Base-by-base conservation (phyloP, 92 coral and sea anemone species). In the Blastomussa wellsi region DNA sequence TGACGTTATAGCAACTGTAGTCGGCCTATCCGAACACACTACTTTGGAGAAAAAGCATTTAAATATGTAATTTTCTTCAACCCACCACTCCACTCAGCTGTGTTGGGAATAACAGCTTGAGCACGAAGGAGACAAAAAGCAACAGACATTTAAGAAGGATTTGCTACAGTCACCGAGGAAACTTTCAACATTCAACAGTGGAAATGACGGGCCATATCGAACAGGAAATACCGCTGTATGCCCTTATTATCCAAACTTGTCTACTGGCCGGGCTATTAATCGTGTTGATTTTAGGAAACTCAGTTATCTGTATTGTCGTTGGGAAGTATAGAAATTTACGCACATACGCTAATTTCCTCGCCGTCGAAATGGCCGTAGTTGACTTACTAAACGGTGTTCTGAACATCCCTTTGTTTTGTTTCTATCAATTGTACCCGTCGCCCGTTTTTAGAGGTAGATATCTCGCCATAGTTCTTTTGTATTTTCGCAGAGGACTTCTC, bases 281-380 rank as follows among this genome's bases (percentile, higher is more conserved):
- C 36, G 84, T 77, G 10, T 48, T 86, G 13, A 16, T 78, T 2
- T 71, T 83, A 35, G 91, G 91, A 39, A 88, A 88, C 80, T 81
- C 80, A 12, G 41, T 79, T 16, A 83, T 83, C 74, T 78, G 81
- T 35, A 48, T 78, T 19, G 73, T 88, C 44, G 71, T 88, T 68
- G 59, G 42, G 60, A 85, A 86, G 28, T 88, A 83, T 62, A 88
- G 57, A 81, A 77, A 77, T 36, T 51, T 88, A 62, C 88, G 88
- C 41, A 88, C 91, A 15, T 78, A 76, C 32, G 91, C 91, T 17
- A 88, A 88, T 44, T 48, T 88, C 78, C 59, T 88, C 24, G 91
- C 84, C 2, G 91, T 70, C 2, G 86, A 88, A 42, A 76, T 88
- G 68, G 91, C 91, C 10, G 32, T 77, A 7, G 78, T 78, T 80